Base-by-base conservation (phyloP, 2,888 invertebrate species). In the Heteromyza rotundicornis region DNA sequence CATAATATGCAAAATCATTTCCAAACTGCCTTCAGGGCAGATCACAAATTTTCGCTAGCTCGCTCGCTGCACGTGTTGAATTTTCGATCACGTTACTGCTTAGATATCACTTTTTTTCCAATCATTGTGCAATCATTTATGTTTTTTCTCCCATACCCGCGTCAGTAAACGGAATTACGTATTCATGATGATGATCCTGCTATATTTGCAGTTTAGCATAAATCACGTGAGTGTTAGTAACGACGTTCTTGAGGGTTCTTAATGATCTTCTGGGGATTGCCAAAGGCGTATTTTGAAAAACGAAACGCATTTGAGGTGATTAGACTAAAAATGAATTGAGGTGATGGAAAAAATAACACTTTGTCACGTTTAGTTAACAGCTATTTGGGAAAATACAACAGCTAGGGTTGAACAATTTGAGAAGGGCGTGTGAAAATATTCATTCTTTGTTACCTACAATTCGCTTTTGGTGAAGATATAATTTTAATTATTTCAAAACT, bases 311-410 rank as follows among this genome's bases (percentile, higher is more conserved):
- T 40, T 40, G n/a, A 47, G n/a, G n/a, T 47, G 47, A 47, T 47
- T 47, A 40, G 14, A 40, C 3, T n/a, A 40, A 47, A 47, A 19
- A 47, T 47, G 5, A 2, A 17, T 12, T 5, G 47, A 20, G 47
- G 2, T 19, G 20, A 47, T 19, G 5, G 20, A 3, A 20, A 47
- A 47, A 47, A 47, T 19, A 17, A 47, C 47, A 62, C 57, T 67
- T 72, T 74, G 72, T 73, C 74, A 72, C 74, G 72, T 74, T 72
- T 66, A 58, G 62, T 68, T 72, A 53, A 59, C 69, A 65, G 69
- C 63, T 54, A 3, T 40, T 8, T 40, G 40, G n/a, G 32, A 8
- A 32, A 32, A 12, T 12, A 32, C 32, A 12, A 32, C 10, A 40
- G 27, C 27, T 27, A 5, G 27, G 10, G 27, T 27, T 27, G 27